A percentile compares a stretch with the other conserved stretches of the same genome.
phyloP scores from a whole-genome alignment of 2,797 vertebrate species.

The Ctenochaetus hawaiiensis region DNA sequence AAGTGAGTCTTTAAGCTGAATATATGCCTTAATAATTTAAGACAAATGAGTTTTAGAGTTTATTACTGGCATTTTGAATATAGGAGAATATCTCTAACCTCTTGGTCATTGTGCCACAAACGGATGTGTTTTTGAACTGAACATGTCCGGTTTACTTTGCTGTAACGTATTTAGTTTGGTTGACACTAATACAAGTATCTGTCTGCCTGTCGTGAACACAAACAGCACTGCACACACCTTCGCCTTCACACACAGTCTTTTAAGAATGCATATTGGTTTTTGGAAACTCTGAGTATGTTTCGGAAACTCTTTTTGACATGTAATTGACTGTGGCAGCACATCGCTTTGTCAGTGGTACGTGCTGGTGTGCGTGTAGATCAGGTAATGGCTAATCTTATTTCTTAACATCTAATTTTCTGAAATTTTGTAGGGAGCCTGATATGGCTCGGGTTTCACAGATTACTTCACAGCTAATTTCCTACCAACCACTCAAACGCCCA shows the following conservation, averaged over 20 bases:
- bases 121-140: not conserved
- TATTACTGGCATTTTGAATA: not conserved
- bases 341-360: slow-evolving; percentile 4
- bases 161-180: not conserved
- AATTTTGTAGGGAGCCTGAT: slow-evolving; percentile 31
- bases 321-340: slow-evolving; percentile 14
- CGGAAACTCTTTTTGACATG: slow-evolving; percentile 4
- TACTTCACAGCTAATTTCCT: slow-evolving; percentile 58
- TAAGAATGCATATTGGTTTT: slow-evolving; percentile 21
- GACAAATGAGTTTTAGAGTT: not conserved
- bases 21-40: not conserved
- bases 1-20: not conserved
- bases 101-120: not conserved
- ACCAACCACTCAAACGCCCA: slow-evolving; percentile 16
- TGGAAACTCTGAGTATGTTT: slow-evolving; percentile 7
- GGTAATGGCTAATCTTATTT: slow-evolving; percentile 53
- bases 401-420: slow-evolving; percentile 30
- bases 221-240: not conserved
- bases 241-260: slow-evolving; percentile 1
- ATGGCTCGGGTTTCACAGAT: slow-evolving; percentile 52
- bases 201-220: not conserved
- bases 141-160: not conserved
- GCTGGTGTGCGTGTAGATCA: not conserved
- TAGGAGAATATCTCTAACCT: not conserved
- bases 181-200: not conserved